phyloP scores from a whole-genome alignment of 2,113 vertebrate genomes.

The Perognathus longimembris region DNA sequence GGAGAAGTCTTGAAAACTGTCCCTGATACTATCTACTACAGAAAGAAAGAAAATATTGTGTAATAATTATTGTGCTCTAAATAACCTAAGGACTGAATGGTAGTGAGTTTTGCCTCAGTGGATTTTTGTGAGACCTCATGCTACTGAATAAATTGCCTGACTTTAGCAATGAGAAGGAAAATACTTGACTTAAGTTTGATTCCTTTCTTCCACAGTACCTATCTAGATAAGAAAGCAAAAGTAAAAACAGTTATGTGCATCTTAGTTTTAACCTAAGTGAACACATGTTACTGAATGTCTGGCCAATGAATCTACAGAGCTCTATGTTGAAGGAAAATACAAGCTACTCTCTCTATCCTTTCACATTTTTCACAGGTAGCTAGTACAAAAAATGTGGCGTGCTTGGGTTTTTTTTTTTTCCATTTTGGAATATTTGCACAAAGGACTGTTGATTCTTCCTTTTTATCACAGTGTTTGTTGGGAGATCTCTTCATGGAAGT shows the following conservation, averaged over 20 bases:
- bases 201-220: background rate
- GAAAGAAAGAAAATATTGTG: conserved; percentile 59
- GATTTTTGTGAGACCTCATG: conserved; percentile 34
- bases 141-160: background rate
- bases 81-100: background rate
- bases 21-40: conserved; percentile 67
- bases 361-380: background rate
- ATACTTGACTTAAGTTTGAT: background rate
- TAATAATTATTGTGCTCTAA: conserved; percentile 55
- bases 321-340: background rate
- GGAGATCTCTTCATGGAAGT: background rate
- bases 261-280: conserved; percentile 1
- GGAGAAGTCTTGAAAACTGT: conserved; percentile 48
- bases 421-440: conserved; percentile 13
- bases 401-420: background rate
- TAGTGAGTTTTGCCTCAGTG: conserved; percentile 28
- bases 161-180: background rate
- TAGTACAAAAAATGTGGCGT: background rate
- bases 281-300: background rate
- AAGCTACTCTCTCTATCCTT: background rate
- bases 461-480: conserved; percentile 19
- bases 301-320: background rate
- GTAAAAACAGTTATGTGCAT: background rate
- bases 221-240: background rate
- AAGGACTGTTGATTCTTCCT: background rate